phyloP scores from a whole-genome alignment of 2,888 invertebrate genomes.

The Drosophila mimetica region DNA sequence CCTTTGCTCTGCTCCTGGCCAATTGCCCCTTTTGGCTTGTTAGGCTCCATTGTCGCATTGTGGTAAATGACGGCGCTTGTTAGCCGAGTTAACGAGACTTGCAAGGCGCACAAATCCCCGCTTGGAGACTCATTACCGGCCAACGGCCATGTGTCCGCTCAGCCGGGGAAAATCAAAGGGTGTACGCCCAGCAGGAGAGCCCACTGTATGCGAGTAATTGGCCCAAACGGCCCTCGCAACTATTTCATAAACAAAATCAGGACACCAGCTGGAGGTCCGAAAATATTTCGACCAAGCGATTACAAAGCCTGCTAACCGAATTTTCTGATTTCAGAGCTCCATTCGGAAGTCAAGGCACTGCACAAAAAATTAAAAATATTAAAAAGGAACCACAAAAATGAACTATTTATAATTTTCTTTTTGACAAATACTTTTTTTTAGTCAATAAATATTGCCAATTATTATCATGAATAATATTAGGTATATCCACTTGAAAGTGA shows the following conservation, averaged over 20 bases:
- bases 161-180: constrained; percentile 20
- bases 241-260: constrained; percentile 36
- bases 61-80: constrained; percentile 68
- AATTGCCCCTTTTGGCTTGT: constrained; percentile 69
- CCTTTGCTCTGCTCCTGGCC: constrained; percentile 20
- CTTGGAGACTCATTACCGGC: constrained; percentile 58
- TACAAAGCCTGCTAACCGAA: constrained; percentile 15
- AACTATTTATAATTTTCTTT: no score
- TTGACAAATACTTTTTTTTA: background rate
- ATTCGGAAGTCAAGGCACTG: constrained; percentile 1
- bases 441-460: background rate
- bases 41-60: constrained; percentile 73
- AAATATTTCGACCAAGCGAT: background rate
- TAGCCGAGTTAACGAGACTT: constrained; percentile 63
- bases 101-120: constrained; percentile 51
- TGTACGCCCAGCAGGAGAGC: constrained; percentile 6
- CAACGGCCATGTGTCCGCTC: constrained; percentile 24
- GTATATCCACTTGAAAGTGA: background rate
- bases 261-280: constrained; percentile 24
- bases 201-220: constrained; percentile 36
- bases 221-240: constrained; percentile 26
- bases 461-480: background rate
- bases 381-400: no score
- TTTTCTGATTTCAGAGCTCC: constrained; percentile 6
- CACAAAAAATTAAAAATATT: no score